Evolutionary conservation across 2,113 vertebrate species (phyloP).

Genomic region (Barbus barbus): DNA sequence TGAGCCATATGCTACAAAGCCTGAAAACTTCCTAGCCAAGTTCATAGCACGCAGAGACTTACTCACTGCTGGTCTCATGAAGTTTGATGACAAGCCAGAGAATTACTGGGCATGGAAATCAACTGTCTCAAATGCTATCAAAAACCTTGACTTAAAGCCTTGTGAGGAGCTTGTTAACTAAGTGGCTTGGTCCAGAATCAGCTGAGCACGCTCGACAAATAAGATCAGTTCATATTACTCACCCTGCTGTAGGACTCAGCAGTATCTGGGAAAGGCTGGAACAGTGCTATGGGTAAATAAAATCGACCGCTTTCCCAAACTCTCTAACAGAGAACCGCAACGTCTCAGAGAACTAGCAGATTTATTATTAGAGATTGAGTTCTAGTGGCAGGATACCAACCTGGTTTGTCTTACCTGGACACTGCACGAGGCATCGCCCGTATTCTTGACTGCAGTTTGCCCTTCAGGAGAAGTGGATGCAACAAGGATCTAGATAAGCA

Average conservation of each 20-base stretch:
- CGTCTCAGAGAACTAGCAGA: neutral
- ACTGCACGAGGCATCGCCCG: constrained; percentile 2
- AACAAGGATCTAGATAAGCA: neutral
- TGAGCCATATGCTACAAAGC: neutral
- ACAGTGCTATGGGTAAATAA: neutral
- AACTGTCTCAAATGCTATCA: neutral
- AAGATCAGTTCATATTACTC: neutral
- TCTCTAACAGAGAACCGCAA: too few species aligned
- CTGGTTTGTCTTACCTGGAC: constrained; percentile 14
- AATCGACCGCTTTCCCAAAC: neutral
- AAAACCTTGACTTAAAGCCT: neutral
- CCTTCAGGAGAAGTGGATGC: constrained; percentile 30
- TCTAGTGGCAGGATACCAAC: neutral
- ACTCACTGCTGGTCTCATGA: neutral
- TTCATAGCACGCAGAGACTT: neutral
- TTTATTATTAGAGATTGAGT: neutral
- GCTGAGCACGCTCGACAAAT: neutral
- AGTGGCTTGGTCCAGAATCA: constrained; percentile 13
- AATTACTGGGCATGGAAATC: neutral
- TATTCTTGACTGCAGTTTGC: constrained; percentile 19
- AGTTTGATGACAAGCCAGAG: constrained; percentile 16
- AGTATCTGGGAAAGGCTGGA: constrained; percentile 11
- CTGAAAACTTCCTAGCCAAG: neutral
- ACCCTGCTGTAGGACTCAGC: neutral
- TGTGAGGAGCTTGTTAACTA: neutral